Conservation (phyloP, 2,888 invertebrate genomes). For the Hydriomena furcata region DNA sequence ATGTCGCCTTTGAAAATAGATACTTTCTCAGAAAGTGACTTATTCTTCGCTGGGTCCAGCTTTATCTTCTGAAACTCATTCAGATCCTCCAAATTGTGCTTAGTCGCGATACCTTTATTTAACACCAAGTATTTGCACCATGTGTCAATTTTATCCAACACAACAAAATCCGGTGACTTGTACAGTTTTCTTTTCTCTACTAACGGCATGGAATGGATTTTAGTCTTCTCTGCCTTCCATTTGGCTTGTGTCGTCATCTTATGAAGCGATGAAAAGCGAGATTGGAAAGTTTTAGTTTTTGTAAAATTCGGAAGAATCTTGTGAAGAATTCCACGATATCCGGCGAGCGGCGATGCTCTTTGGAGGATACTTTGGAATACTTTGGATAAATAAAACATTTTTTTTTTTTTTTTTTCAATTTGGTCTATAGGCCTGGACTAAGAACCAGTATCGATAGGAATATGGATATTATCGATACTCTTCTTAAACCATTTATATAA, state of each 20-base stretch:
- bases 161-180: conserved; percentile 63
- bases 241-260: conserved; percentile 66
- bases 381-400: too few species aligned
- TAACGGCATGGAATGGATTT: conserved; percentile 74
- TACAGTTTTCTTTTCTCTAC: conserved; percentile 82
- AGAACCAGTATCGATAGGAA: too few species aligned
- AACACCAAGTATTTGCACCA: conserved; percentile 81
- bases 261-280: conserved; percentile 42
- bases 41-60: conserved; percentile 63
- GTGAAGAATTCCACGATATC: conserved; percentile 30
- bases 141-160: conserved; percentile 74
- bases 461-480: too few species aligned
- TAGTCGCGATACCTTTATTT: conserved; percentile 57
- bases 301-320: conserved; percentile 28
- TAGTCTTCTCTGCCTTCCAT: conserved; percentile 81
- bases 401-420: too few species aligned
- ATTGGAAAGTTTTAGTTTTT: conserved; percentile 16
- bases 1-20: conserved; percentile 91
- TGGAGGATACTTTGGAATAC: too few species aligned
- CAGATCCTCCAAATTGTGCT: conserved; percentile 63
- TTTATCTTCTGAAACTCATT: conserved; percentile 57
- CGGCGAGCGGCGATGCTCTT: conserved; percentile 31
- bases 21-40: conserved; percentile 82
- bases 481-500: too few species aligned
- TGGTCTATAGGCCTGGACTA: too few species aligned